Evolutionary conservation across 2,797 vertebrate genomes (phyloP), one percentile per base, ranked within the genome.

Genomic region (Myotis myotis): DNA sequence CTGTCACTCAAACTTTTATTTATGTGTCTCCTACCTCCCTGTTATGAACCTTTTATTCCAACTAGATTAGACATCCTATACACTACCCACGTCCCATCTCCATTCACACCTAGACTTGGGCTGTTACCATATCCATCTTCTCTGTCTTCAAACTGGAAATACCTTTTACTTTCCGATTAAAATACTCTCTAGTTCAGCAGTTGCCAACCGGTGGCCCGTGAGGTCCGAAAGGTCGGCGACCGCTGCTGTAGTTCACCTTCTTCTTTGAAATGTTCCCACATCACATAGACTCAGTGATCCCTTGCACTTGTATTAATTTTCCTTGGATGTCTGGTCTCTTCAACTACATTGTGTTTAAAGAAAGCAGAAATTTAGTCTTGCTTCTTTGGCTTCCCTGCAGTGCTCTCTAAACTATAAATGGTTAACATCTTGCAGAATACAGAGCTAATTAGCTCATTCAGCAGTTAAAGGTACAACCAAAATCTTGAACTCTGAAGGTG

Each of bases 391-490:
- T 88, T 89, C n/a, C 76, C 53, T 6, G 20, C 19, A 75, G 41
- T 38, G 10, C 10, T 57, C 66, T 49, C 30, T 75, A 85, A 82
- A 95, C n/a, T 80, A 36, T 84, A 89, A 89, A 71, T 80, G 10
- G 55, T 87, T 64, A 49, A 22, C 87, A 64, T 83, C 72, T 83
- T 88, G 91, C n/a, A 72, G 60, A 70, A 93, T 92, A 81, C n/a
- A 95, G 79, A 89, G 64, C 80, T 93, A 89, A 87, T 84, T 95
- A 79, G 47, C 36, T 93, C 91, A 89, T 87, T 82, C 57, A 80
- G 36, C 10, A 89, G 23, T 79, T 85, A 82, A 87, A 53, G 36
- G 3, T 88, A 93, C 22, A 91, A 53, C 36, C 62, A 93, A 62
- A 51, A 93, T 88, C 64, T 68, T 95, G 38, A 91, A 87, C 60